Evolutionary conservation across 2,888 invertebrate genomes (phyloP).

Genomic region (Tenthredo notha): DNA sequence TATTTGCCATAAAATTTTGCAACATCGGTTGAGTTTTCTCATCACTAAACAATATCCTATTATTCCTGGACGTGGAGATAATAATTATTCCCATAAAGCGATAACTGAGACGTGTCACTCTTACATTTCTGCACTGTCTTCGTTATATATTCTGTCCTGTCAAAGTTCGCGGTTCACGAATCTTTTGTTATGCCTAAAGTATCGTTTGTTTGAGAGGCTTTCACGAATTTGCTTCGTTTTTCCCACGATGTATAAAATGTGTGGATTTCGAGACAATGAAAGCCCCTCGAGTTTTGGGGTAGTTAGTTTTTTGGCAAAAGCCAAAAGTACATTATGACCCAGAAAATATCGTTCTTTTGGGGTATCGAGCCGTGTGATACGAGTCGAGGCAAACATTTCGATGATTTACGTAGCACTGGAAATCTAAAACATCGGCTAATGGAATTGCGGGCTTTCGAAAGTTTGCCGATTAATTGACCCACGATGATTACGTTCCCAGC

Average conservation of each 20-base stretch:
- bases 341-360: not conserved
- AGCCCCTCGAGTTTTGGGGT: too few species aligned
- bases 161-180: not conserved
- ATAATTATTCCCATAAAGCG: not conserved
- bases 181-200: too few species aligned
- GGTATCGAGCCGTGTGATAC: not conserved
- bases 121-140: not conserved
- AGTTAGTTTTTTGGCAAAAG: too few species aligned
- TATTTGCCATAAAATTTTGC: not conserved
- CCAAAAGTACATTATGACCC: not conserved
- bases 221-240: too few species aligned
- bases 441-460: slow-evolving; percentile 37
- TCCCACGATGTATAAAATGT: too few species aligned
- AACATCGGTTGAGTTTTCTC: not conserved
- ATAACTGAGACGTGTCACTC: too few species aligned
- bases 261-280: too few species aligned
- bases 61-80: not conserved
- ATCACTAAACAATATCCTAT: not conserved
- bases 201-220: too few species aligned
- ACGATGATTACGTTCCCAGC: slow-evolving; percentile 43
- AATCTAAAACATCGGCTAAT: slow-evolving; percentile 36
- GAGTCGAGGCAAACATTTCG: slow-evolving; percentile 26
- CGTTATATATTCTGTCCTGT: not conserved
- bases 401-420: slow-evolving; percentile 23
- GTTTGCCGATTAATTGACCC: slow-evolving; percentile 49